Conservation (phyloP, 2,113 vertebrate genomes). For the Poicephalus meyeri region DNA sequence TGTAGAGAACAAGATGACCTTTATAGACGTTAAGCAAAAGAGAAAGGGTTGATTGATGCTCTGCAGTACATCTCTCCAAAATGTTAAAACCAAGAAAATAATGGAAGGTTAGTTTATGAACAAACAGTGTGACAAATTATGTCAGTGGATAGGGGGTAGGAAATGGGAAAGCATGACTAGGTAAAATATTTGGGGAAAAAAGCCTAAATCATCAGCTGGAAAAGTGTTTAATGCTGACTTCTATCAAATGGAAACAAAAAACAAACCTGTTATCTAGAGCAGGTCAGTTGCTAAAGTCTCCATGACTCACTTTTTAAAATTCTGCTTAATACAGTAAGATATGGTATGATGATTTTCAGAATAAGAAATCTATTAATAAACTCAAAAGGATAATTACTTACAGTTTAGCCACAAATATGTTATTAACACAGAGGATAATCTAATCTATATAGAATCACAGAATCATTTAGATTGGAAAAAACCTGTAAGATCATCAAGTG, state of each 20-base stretch:
- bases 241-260: not conserved
- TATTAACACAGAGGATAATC: not conserved
- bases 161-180: not conserved
- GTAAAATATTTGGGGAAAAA: not conserved
- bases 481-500: not conserved
- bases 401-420: not conserved
- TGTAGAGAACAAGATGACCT: slow-evolving; percentile 60
- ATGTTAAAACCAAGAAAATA: slow-evolving; percentile 31
- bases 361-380: not conserved
- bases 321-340: not conserved
- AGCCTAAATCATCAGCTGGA: not conserved
- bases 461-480: not conserved
- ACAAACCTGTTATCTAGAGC: not conserved
- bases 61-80: not conserved
- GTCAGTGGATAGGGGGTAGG: not conserved
- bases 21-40: slow-evolving; percentile 49
- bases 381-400: not conserved
- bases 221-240: not conserved
- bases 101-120: slow-evolving; percentile 27
- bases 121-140: not conserved
- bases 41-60: slow-evolving; percentile 54
- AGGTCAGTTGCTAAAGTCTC: not conserved
- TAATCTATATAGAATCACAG: not conserved
- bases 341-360: not conserved
- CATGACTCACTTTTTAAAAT: not conserved